These are phyloP conservation scores for Anas platyrhynchos DNA, from an alignment of 2,113 vertebrate species.

Conservation along the genomic window DNA sequence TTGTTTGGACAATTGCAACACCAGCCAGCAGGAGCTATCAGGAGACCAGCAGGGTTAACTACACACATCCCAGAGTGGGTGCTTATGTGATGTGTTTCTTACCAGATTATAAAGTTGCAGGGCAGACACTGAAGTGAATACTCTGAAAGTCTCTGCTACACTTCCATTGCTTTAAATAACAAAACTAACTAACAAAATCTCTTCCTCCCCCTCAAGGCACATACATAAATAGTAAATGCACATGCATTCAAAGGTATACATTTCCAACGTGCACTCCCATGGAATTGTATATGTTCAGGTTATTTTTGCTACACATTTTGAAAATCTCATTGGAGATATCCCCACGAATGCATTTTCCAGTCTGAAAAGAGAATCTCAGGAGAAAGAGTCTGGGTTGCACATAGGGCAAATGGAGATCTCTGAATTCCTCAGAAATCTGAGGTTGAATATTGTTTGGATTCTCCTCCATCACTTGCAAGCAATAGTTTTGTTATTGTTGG, in stretches of 20 bases:
- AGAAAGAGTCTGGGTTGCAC: neutral
- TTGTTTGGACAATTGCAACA: neutral
- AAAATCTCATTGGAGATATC: neutral
- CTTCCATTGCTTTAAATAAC: neutral
- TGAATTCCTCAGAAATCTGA: conserved; percentile 26
- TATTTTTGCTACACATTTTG: conserved; percentile 30
- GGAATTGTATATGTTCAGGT: conserved; percentile 11
- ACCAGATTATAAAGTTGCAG: neutral
- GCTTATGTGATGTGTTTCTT: neutral
- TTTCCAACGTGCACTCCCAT: conserved; percentile 9
- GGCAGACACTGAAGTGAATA: neutral
- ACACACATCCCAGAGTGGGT: neutral
- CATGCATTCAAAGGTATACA: conserved; percentile 15
- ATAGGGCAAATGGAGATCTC: neutral
- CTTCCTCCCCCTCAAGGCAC: neutral
- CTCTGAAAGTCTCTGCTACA: neutral
- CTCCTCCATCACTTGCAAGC: neutral
- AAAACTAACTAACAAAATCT: conserved; percentile 32
- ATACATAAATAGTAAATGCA: conserved; percentile 37
- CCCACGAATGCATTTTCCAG: neutral
- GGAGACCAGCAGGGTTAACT: neutral
- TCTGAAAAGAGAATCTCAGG: neutral
- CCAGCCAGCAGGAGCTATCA: neutral
- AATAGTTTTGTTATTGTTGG: conserved; percentile 42
- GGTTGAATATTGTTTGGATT: conserved; percentile 35